Evolutionary conservation across 2,888 invertebrate species (phyloP), one percentile per base, ranked within the genome.

Genomic region (Ramazzottius varieornatus): DNA sequence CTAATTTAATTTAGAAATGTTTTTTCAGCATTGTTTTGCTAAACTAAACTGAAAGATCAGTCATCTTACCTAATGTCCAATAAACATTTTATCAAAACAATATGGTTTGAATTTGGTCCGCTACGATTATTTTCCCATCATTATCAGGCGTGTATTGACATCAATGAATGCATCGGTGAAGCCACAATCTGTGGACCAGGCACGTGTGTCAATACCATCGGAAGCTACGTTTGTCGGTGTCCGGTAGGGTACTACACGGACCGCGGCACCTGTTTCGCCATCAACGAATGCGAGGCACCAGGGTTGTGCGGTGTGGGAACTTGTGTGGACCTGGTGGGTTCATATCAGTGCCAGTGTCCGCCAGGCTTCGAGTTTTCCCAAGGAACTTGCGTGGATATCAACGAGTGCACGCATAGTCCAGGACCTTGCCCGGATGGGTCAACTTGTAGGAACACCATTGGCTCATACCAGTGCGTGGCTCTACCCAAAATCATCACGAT

Each of bases 341-440:
- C 54, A 4, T 54, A 54, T 29, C 20, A 16, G 29, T 54, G 54
- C 29, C 8, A 24, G 8, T 54, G 54, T 24, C 54, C 54, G 29
- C 4, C 8, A 16, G 54, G 54, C 4, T 54, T 16, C 24, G 16
- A 54, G 29, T 29, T 29, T 4, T 4, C 29, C 20, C 4, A 54
- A 4, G 54, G 54, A 8, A 54, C 54, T 24, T 54, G 54, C 54
- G 24, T 54, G 4, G 54, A 54, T 29, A 29, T 54, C 54, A 54
- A 54, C 54, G 54, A 54, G 29, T 54, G 54, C 54, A 20, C 40
- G 20, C 4, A 4, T 4, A 16, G 4, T 4, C n/a, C 29, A 4
- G 54, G 54, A 54, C 87, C 87, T 4, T 89, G 89, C 73, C 87
- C 86, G 1, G 83, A 84, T 63, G 85, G 85, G 66, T 85, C 88